A percentile compares a stretch with the other conserved stretches of the same genome.
These are phyloP conservation scores for Grus americana DNA, from an alignment of 2,113 vertebrate species.

Conservation along the genomic window DNA sequence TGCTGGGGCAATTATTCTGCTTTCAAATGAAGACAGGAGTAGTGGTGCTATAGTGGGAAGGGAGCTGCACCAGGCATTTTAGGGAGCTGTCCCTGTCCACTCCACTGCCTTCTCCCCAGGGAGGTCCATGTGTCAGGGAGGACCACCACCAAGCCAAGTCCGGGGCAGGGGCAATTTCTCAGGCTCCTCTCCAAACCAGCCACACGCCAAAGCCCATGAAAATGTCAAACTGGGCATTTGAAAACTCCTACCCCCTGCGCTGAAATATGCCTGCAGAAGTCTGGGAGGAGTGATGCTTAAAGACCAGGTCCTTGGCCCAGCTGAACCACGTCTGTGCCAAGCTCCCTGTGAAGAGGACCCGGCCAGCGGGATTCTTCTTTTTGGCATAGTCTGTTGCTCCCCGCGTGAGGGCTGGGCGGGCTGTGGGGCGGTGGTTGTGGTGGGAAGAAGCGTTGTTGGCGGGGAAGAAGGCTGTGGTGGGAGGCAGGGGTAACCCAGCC, in stretches of 20 bases:
- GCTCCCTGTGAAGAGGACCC: rapidly evolving
- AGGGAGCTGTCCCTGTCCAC: not conserved
- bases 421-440: rapidly evolving
- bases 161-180: not conserved
- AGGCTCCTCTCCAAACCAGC: not conserved
- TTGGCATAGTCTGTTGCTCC: not conserved
- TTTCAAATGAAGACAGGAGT: not conserved
- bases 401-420: rapidly evolving
- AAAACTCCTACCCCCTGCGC: not conserved
- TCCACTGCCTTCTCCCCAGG: not conserved
- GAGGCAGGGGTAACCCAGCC: not conserved
- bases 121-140: not conserved
- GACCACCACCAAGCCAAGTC: rapidly evolving
- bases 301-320: not conserved
- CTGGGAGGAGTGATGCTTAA: not conserved
- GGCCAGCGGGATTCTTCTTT: not conserved
- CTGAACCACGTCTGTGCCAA: not conserved
- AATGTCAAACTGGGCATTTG: not conserved
- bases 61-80: not conserved
- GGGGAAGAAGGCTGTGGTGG: too few relatives aligned
- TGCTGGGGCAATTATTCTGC: not conserved
- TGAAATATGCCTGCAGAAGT: not conserved
- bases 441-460: not conserved
- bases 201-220: not conserved
- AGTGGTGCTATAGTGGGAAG: not conserved